phyloP scores from a whole-genome alignment of 1,140 invertebrate genomes.

The Dreissena rostriformis region DNA sequence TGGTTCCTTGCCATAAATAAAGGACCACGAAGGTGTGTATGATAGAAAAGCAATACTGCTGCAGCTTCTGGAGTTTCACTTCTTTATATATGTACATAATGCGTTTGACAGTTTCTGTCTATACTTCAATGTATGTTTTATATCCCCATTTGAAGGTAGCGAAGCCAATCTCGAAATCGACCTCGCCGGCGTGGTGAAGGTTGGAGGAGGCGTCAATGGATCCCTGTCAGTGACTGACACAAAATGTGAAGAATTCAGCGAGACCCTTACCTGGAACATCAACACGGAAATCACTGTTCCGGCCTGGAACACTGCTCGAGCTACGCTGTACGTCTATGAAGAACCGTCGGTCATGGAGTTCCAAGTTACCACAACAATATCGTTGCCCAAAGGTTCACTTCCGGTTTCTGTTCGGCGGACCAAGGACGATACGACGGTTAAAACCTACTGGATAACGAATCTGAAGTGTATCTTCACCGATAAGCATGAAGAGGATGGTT shows the following conservation, averaged over 20 bases:
- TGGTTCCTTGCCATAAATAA: too few relatives aligned
- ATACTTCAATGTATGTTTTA: too few relatives aligned
- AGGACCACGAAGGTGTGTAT: too few relatives aligned
- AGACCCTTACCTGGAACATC: slow-evolving; percentile 44
- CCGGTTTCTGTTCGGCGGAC: slow-evolving; percentile 33
- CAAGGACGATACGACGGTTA: slow-evolving; percentile 29
- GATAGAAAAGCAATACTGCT: too few relatives aligned
- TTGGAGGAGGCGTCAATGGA: slow-evolving; percentile 27
- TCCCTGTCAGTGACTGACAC: slow-evolving; percentile 49
- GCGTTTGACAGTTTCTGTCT: too few relatives aligned
- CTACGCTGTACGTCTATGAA: slow-evolving; percentile 43
- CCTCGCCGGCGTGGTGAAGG: slow-evolving; percentile 31
- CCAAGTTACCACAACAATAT: slow-evolving; percentile 38
- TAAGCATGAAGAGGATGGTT: not conserved
- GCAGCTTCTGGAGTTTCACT: too few relatives aligned
- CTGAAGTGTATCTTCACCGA: slow-evolving; percentile 32
- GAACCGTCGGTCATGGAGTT: slow-evolving; percentile 9
- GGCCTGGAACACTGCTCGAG: slow-evolving; percentile 36
- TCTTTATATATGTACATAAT: too few relatives aligned
- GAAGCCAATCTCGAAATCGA: slow-evolving; percentile 43
- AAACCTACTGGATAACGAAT: slow-evolving; percentile 22
- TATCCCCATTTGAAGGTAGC: not conserved
- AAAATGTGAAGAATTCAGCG: slow-evolving; percentile 36
- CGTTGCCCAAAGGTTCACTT: slow-evolving; percentile 11
- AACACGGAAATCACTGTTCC: slow-evolving; percentile 46